Evolutionary conservation across 2,888 invertebrate genomes (phyloP).

Genomic region (Heliothis peltigera): DNA sequence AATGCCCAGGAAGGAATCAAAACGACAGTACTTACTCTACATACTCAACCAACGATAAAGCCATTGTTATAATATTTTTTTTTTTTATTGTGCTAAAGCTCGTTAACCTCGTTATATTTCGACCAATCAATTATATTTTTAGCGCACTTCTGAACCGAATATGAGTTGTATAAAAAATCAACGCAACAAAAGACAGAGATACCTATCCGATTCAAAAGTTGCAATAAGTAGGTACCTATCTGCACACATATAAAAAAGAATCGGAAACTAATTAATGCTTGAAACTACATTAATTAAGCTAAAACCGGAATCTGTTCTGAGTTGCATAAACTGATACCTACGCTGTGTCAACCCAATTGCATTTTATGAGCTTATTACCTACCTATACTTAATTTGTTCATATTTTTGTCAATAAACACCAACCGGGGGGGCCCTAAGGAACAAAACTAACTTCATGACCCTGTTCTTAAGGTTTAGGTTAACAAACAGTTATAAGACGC

Average conservation of each 20-base stretch:
- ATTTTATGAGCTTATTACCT: neutral
- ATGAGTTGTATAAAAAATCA: too few relatives aligned
- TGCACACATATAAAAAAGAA: neutral
- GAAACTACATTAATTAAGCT: neutral
- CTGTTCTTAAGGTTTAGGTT: neutral
- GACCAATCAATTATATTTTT: too few relatives aligned
- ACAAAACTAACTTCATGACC: neutral
- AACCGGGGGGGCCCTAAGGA: too few relatives aligned
- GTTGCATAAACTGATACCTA: neutral
- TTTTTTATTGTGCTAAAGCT: too few relatives aligned
- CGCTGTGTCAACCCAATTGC: slow-evolving; percentile 4
- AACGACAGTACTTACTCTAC: neutral
- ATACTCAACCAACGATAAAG: too few relatives aligned
- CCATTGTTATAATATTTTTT: too few relatives aligned
- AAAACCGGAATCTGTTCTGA: neutral
- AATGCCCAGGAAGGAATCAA: neutral
- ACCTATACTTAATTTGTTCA: too few relatives aligned
- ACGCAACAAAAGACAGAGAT: too few relatives aligned
- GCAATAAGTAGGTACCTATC: neutral
- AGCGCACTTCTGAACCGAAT: too few relatives aligned
- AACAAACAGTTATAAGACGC: neutral
- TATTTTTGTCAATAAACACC: too few relatives aligned
- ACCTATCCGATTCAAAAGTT: too few relatives aligned
- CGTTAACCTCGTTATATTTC: too few relatives aligned
- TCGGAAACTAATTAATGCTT: neutral